These are phyloP conservation scores for Drosophila fuyamai DNA, from an alignment of 1,140 invertebrate species.

Conservation along the genomic window DNA sequence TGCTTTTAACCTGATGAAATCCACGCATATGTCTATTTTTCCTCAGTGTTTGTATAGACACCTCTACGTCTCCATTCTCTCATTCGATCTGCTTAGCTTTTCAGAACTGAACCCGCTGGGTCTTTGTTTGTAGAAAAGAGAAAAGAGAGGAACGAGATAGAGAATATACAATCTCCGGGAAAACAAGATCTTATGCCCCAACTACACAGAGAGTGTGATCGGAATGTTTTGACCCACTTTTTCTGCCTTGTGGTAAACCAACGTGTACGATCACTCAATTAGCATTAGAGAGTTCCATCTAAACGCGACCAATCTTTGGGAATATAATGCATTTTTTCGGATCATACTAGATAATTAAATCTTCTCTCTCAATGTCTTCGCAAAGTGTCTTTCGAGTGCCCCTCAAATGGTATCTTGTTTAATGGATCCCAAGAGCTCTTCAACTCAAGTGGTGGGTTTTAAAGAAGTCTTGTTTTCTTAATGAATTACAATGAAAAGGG, in stretches of 20 bases:
- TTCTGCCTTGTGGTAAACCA: background rate
- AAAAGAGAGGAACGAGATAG: background rate
- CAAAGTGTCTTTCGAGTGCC: slow-evolving; percentile 16
- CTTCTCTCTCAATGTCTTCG: slow-evolving; percentile 2
- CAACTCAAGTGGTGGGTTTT: slow-evolving; percentile 1
- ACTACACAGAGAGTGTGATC: background rate
- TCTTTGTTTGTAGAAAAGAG: background rate
- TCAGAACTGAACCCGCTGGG: slow-evolving; percentile 13
- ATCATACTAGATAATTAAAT: background rate
- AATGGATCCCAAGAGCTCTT: slow-evolving; percentile 12
- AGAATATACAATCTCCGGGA: background rate
- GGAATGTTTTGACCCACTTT: slow-evolving; percentile 32
- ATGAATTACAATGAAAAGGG: background rate
- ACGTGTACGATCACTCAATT: slow-evolving; percentile 20
- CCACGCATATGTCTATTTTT: background rate
- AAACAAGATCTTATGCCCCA: slow-evolving; percentile 19
- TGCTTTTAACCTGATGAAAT: background rate
- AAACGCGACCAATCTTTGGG: background rate
- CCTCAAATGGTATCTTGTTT: background rate
- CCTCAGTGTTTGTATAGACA: background rate
- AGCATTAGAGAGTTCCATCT: slow-evolving; percentile 7
- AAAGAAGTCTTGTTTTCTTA: background rate
- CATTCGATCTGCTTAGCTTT: slow-evolving; percentile 15
- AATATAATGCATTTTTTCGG: slow-evolving; percentile 4
- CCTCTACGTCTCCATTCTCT: background rate